Evolutionary conservation across 2,113 vertebrate genomes (phyloP), one percentile per base, ranked within the genome.

Genomic region (Phaetusa simplex): DNA sequence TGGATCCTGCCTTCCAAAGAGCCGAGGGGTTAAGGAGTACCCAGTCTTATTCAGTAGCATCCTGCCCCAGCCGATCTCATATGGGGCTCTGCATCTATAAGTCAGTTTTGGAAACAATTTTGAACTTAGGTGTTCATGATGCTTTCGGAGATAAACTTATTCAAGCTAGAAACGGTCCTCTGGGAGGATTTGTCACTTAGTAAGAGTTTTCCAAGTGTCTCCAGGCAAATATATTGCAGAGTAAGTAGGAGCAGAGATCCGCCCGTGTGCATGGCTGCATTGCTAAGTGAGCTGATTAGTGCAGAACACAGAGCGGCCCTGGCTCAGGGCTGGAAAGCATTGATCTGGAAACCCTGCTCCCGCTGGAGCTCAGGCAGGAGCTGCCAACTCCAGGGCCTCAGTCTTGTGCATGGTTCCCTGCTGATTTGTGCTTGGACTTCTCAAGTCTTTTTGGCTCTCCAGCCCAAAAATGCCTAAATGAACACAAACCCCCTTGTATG

Each of bases 321-420:
- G 18, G 86, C 89, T 89, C 50, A 32, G 73, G 81, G 86, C 86
- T 93, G 91, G 21, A 16, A 40, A 67, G 61, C 84, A 47, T 0
- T 52, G 78, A 93, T 94, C 81, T 76, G 83, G 77, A 96, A 96
- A 85, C 61, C 14, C 62, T 30, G 38, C 49, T 97, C 77, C 80
- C 7, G 4, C 40, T 9, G 79, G 42, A 94, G 83, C 43, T 55
- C 6, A 3, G 67, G 88, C 22, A 66, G 17, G 11, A 23, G 15
- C 59, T 96, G 93, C 61, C 70, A 82, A 7, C 29, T 89, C 3
- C 0, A 56, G 38, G 21, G 81, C 27, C 69, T 72, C 16, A 1
- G 59, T 17, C 52, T 79, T 34, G 5, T 12, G 22, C 5, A 1
- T 7, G 4, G 3, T 42, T 91, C 86, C 45, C n/a, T 66, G 20